These are phyloP conservation scores for Leptinotarsa undecemlineata DNA, from an alignment of 1,140 invertebrate species.

Conservation along the genomic window DNA sequence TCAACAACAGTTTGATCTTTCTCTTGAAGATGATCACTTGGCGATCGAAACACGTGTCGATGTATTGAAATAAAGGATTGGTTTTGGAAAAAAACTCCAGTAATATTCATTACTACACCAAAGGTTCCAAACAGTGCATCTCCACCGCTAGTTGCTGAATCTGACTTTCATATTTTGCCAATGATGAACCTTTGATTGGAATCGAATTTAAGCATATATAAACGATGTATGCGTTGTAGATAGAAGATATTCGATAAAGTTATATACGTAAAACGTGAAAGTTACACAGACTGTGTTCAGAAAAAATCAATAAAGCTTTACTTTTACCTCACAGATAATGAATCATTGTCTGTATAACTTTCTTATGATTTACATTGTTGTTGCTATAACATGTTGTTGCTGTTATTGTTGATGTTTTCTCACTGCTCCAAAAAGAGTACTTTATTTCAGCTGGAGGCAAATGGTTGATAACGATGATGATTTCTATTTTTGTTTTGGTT, in stretches of 20 bases:
- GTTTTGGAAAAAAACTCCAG: too few relatives aligned
- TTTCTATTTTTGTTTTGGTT: background rate
- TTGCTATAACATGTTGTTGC: constrained; percentile 51
- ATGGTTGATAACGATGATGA: background rate
- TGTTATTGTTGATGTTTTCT: constrained; percentile 51
- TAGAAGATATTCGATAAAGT: constrained; percentile 23
- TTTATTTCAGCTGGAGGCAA: background rate
- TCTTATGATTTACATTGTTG: constrained; percentile 46
- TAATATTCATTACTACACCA: too few relatives aligned
- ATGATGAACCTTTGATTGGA: background rate
- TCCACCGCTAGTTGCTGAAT: background rate
- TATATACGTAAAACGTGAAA: constrained; percentile 31
- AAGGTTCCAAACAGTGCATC: too few relatives aligned
- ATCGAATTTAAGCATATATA: constrained; percentile 11
- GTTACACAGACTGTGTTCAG: constrained; percentile 29
- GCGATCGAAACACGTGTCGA: too few relatives aligned
- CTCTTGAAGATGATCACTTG: too few relatives aligned
- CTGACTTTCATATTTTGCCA: background rate
- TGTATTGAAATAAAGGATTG: too few relatives aligned
- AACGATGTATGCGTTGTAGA: constrained; percentile 19
- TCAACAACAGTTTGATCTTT: too few relatives aligned
- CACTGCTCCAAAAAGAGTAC: background rate
- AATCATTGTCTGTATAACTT: constrained; percentile 38
- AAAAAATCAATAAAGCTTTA: constrained; percentile 20
- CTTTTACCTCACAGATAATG: constrained; percentile 3